Evolutionary conservation across 2,888 invertebrate genomes (phyloP).

Genomic region (Abrostola triplasia): DNA sequence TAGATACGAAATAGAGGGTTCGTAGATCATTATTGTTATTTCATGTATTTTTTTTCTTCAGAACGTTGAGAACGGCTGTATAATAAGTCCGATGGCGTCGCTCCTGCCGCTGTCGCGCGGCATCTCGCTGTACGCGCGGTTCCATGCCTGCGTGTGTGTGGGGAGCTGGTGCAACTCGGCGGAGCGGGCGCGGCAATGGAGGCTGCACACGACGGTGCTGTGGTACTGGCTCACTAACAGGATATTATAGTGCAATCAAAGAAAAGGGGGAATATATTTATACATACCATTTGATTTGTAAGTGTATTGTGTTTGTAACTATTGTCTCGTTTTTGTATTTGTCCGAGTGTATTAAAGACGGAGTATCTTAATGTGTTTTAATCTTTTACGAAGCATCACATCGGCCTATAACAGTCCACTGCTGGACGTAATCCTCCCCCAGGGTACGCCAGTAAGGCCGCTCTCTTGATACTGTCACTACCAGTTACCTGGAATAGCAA

Average conservation of each 20-base stretch:
- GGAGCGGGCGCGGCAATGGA: background rate
- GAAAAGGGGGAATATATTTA: background rate
- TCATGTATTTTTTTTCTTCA: slow-evolving; percentile 49
- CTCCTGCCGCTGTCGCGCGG: slow-evolving; percentile 76
- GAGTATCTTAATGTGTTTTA: no score
- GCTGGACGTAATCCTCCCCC: no score
- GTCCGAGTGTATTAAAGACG: no score
- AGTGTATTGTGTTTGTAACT: background rate
- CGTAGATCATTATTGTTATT: background rate
- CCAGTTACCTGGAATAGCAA: no score
- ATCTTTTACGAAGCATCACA: no score
- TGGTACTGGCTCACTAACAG: background rate
- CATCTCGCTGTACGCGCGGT: slow-evolving; percentile 76
- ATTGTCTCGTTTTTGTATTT: background rate
- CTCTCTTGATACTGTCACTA: no score
- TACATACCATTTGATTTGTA: background rate
- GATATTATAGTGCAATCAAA: background rate
- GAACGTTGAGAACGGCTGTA: slow-evolving; percentile 74
- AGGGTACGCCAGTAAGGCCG: no score
- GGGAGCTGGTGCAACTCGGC: slow-evolving; percentile 72
- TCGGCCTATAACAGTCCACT: no score
- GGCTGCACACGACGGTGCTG: background rate
- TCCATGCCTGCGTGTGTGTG: slow-evolving; percentile 79
- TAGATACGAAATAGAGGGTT: no score
- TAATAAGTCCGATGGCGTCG: slow-evolving; percentile 75